These are phyloP conservation scores for Ophraella communa DNA, from an alignment of 2,888 invertebrate species.

Conservation along the genomic window DNA sequence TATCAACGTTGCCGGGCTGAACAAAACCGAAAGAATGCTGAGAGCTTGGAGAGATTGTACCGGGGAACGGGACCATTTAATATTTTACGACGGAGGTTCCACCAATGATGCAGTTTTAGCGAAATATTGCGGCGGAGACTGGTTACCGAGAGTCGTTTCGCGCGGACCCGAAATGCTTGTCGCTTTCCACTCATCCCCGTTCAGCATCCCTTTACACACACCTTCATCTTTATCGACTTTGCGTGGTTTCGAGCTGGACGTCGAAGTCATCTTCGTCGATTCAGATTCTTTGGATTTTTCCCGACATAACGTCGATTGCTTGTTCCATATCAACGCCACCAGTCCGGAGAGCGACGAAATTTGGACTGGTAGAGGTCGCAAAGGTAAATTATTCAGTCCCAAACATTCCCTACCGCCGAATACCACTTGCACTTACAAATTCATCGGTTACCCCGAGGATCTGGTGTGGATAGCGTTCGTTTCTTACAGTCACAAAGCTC, in stretches of 20 bases:
- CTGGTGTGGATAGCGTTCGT: slow-evolving; percentile 88
- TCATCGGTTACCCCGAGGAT: slow-evolving; percentile 79
- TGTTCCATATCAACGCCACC: slow-evolving; percentile 80
- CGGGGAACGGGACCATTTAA: slow-evolving; percentile 80
- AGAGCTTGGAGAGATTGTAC: slow-evolving; percentile 86
- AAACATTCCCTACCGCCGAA: slow-evolving; percentile 85
- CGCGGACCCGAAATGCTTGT: slow-evolving; percentile 85
- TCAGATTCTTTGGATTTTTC: slow-evolving; percentile 87
- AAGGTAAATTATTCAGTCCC: slow-evolving; percentile 78
- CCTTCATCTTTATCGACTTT: slow-evolving; percentile 71
- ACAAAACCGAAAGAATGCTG: slow-evolving; percentile 73
- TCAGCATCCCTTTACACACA: slow-evolving; percentile 78
- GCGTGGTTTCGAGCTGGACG: slow-evolving; percentile 82
- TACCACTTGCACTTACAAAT: slow-evolving; percentile 86
- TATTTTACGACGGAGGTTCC: slow-evolving; percentile 85
- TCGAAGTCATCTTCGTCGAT: slow-evolving; percentile 88
- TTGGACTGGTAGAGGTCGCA: slow-evolving; percentile 68
- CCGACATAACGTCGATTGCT: slow-evolving; percentile 66
- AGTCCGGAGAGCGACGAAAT: slow-evolving; percentile 67
- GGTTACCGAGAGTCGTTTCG: slow-evolving; percentile 79
- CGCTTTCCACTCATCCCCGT: slow-evolving; percentile 85
- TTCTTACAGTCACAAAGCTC: slow-evolving; percentile 81
- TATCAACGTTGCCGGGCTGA: slow-evolving; percentile 71
- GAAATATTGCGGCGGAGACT: slow-evolving; percentile 88
- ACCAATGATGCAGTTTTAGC: slow-evolving; percentile 84